Evolutionary conservation across 1,140 invertebrate genomes (phyloP).

Genomic region (Micrasema minimum): DNA sequence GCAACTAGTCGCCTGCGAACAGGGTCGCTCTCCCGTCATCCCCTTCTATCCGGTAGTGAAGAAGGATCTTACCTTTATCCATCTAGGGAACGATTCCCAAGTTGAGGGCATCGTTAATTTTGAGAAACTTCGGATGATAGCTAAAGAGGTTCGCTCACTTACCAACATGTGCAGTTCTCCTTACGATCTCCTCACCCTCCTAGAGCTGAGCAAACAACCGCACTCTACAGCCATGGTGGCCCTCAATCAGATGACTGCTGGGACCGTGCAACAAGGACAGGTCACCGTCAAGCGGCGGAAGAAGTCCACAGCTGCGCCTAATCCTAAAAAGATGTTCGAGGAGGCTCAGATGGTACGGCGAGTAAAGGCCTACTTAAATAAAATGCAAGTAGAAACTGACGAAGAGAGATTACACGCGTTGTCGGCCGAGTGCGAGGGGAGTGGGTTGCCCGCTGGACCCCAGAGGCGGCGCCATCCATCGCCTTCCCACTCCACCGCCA

Average conservation of each 20-base stretch:
- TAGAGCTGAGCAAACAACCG: conserved; percentile 86
- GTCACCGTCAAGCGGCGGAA: conserved; percentile 91
- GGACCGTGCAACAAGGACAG: conserved; percentile 70
- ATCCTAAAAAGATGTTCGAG: conserved; percentile 98
- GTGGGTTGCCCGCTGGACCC: conserved; percentile 68
- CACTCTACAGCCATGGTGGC: conserved; percentile 89
- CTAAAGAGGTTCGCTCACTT: conserved; percentile 94
- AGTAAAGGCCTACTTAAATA: conserved; percentile 94
- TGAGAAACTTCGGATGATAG: conserved; percentile 98
- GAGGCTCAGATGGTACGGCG: conserved; percentile 97
- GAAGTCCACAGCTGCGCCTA: conserved; percentile 90
- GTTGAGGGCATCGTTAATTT: conserved; percentile 96
- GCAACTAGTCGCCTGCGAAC: conserved; percentile 89
- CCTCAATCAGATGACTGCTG: conserved; percentile 86
- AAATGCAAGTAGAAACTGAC: conserved; percentile 91
- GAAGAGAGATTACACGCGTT: conserved; percentile 90
- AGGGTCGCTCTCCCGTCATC: conserved; percentile 93
- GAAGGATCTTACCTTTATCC: conserved; percentile 98
- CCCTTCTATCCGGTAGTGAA: conserved; percentile 96
- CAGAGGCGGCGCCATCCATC: conserved; percentile 81
- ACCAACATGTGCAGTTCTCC: conserved; percentile 97
- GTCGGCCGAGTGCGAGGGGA: conserved; percentile 89
- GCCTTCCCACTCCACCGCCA: conserved; percentile 90
- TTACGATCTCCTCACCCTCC: conserved; percentile 85
- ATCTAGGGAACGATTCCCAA: conserved; percentile 95